Evolutionary conservation across 2,797 vertebrate genomes (phyloP).

Genomic region (Pipistrellus nathusii): DNA sequence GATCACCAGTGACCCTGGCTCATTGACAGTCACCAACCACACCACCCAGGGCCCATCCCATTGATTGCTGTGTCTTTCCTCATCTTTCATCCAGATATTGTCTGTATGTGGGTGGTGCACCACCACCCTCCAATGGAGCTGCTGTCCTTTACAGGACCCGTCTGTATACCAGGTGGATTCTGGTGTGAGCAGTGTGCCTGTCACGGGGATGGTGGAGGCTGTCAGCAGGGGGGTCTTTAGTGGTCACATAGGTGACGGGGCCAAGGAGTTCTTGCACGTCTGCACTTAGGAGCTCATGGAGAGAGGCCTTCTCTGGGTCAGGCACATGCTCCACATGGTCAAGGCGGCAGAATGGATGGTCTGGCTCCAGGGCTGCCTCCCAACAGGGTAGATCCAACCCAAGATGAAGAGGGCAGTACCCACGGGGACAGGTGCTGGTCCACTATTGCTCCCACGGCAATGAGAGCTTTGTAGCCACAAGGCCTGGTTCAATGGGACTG

Average conservation of each 20-base stretch:
- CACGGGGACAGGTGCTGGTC: background rate
- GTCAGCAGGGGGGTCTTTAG: background rate
- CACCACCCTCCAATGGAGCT: background rate
- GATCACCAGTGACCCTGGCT: background rate
- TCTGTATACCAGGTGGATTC: background rate
- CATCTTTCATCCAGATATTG: background rate
- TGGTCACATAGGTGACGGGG: background rate
- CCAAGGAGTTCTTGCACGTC: background rate
- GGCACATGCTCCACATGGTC: background rate
- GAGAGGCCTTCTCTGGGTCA: background rate
- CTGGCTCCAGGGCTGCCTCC: background rate
- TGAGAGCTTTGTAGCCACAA: background rate
- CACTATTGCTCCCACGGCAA: background rate
- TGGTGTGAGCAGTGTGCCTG: background rate
- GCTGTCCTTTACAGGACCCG: background rate
- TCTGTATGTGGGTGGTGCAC: background rate
- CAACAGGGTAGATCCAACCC: fast-evolving
- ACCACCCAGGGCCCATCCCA: no score
- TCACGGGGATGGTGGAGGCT: background rate
- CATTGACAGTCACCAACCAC: background rate
- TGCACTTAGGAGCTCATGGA: background rate
- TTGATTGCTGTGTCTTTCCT: background rate
- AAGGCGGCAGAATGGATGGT: background rate
- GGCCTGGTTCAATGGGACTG: background rate
- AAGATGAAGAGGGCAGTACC: background rate